These are phyloP conservation scores for Drosophila virilis DNA, from an alignment of 1,140 invertebrate species.

Conservation along the genomic window DNA sequence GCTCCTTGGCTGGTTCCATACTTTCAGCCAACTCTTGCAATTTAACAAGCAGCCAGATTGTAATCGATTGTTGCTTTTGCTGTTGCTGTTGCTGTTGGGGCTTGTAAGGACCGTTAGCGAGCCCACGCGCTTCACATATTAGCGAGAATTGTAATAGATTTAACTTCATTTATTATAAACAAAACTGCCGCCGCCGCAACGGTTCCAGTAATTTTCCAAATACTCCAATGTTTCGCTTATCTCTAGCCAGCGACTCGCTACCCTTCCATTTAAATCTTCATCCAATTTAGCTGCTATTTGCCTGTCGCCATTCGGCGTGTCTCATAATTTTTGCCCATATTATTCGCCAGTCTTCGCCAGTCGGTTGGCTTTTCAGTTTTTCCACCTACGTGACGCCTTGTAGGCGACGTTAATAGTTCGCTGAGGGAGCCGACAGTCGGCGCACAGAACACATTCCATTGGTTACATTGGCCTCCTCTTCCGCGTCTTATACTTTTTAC, in stretches of 20 bases:
- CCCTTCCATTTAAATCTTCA: conserved; percentile 28
- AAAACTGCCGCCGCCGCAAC: conserved; percentile 36
- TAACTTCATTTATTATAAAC: conserved; percentile 73
- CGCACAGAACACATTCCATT: conserved; percentile 48
- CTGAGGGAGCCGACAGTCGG: conserved; percentile 5
- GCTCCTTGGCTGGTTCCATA: conserved; percentile 42
- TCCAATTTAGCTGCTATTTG: conserved; percentile 48
- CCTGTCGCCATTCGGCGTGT: conserved; percentile 56
- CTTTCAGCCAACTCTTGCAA: conserved; percentile 58
- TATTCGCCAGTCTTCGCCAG: conserved; percentile 44
- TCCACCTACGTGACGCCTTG: conserved; percentile 70
- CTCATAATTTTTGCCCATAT: conserved; percentile 65
- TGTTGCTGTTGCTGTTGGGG: conserved; percentile 36
- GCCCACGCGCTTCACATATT: conserved; percentile 70
- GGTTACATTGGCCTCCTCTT: conserved; percentile 26
- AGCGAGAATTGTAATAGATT: conserved; percentile 76
- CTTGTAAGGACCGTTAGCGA: conserved; percentile 43
- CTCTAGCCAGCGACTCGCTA: not conserved
- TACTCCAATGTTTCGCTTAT: conserved; percentile 16
- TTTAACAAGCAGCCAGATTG: conserved; percentile 79
- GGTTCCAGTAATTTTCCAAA: conserved; percentile 55
- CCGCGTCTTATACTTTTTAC: conserved; percentile 38
- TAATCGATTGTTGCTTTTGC: conserved; percentile 67
- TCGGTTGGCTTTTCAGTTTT: conserved; percentile 30
- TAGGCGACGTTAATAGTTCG: conserved; percentile 66